Conservation (phyloP, 1,140 invertebrate species). For the Dreissena rostriformis region DNA sequence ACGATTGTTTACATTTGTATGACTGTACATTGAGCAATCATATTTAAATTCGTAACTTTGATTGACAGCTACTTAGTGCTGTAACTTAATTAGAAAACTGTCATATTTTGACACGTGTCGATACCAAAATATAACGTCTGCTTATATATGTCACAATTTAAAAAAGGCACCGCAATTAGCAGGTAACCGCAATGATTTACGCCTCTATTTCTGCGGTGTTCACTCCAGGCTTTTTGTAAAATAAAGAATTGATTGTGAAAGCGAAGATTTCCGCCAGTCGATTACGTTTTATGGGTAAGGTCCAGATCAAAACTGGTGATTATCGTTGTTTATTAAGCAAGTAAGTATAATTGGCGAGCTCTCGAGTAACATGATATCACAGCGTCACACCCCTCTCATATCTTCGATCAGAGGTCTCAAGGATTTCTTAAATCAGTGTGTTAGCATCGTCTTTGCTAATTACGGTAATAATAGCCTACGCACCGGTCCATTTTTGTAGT, state of each 20-base stretch:
- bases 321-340: slow-evolving; percentile 41
- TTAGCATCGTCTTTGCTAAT: too few relatives aligned
- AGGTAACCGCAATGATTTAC: slow-evolving; percentile 21
- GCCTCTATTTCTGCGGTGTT: too few relatives aligned
- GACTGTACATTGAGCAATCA: too few relatives aligned
- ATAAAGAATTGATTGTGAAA: too few relatives aligned
- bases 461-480: too few relatives aligned
- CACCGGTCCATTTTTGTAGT: too few relatives aligned
- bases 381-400: slow-evolving; percentile 19
- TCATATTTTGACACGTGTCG: slow-evolving; percentile 28
- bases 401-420: neutral
- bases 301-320: slow-evolving; percentile 27
- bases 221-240: too few relatives aligned
- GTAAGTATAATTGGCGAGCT: slow-evolving; percentile 23
- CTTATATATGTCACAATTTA: slow-evolving; percentile 25
- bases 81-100: slow-evolving; percentile 14
- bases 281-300: slow-evolving; percentile 20
- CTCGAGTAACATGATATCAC: neutral
- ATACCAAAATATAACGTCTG: neutral
- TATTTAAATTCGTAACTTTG: too few relatives aligned
- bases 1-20: too few relatives aligned
- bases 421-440: too few relatives aligned
- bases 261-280: too few relatives aligned
- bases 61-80: too few relatives aligned
- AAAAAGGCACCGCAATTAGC: slow-evolving; percentile 19